These are phyloP conservation scores for Limnephilus marmoratus DNA, from an alignment of 2,888 invertebrate genomes.

Conservation along the genomic window DNA sequence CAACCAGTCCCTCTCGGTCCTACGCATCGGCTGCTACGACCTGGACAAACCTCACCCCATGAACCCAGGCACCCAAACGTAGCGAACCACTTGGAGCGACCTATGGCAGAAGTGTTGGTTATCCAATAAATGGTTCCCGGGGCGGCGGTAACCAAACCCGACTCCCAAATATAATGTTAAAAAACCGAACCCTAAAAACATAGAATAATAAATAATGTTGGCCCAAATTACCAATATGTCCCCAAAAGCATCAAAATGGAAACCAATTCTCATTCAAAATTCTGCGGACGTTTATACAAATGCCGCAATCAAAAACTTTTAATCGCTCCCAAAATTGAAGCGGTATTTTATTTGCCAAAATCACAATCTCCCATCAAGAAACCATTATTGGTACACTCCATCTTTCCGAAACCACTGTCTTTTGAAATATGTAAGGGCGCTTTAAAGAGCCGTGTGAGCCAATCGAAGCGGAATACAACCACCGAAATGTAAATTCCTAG, in stretches of 20 bases:
- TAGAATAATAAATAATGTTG: too few species aligned
- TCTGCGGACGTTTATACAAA: background rate
- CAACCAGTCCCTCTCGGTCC: too few species aligned
- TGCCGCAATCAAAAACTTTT: background rate
- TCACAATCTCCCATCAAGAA: background rate
- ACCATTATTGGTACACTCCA: background rate
- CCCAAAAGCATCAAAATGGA: background rate
- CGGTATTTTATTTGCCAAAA: background rate
- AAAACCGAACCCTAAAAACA: too few species aligned
- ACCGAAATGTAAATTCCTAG: background rate
- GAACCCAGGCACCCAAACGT: too few species aligned
- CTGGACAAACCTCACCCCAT: too few species aligned
- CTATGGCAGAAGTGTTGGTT: too few species aligned
- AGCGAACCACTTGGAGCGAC: too few species aligned
- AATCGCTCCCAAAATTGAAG: background rate
- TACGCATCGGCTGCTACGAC: too few species aligned
- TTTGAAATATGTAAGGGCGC: background rate
- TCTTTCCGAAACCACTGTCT: conserved; percentile 4
- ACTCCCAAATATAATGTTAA: too few species aligned
- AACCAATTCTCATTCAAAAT: background rate
- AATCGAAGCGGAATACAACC: conserved; percentile 38
- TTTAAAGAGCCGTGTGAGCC: conserved; percentile 20
- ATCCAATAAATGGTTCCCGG: too few species aligned
- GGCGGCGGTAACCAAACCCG: too few species aligned
- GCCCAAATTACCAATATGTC: too few species aligned